A percentile compares a stretch with the other conserved stretches of the same genome.
These are phyloP conservation scores for Silurus glanis DNA, from an alignment of 2,113 vertebrate species.

Conservation along the genomic window DNA sequence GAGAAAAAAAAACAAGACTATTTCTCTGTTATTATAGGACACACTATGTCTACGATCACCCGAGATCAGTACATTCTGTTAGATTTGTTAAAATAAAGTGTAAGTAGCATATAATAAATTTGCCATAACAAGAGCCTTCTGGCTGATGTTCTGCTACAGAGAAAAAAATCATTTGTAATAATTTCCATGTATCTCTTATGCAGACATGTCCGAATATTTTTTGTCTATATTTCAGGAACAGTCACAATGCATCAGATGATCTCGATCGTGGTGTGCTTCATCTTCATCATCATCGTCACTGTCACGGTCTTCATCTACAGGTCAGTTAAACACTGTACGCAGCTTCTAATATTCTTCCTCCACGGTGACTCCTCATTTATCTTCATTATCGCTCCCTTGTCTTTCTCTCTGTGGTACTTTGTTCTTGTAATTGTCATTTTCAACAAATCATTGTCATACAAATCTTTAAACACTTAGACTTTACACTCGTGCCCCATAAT, in stretches of 20 bases:
- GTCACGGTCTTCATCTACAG: conserved; percentile 87
- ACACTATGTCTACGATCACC: no score
- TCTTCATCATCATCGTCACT: conserved; percentile 77
- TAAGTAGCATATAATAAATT: no score
- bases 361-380: conserved; percentile 14
- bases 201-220: background rate
- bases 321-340: conserved; percentile 62
- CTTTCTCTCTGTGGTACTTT: conserved; percentile 5
- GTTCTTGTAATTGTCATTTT: conserved; percentile 1
- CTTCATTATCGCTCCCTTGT: conserved; percentile 28
- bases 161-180: no score
- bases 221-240: conserved; percentile 65
- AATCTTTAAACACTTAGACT: background rate
- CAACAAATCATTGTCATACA: background rate
- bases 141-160: background rate
- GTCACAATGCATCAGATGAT: conserved; percentile 84
- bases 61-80: no score
- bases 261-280: conserved; percentile 82
- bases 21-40: no score
- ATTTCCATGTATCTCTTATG: no score
- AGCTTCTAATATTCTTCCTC: background rate
- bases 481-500: background rate
- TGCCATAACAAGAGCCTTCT: no score
- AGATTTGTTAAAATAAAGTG: no score
- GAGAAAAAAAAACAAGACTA: no score